Evolutionary conservation across 2,797 vertebrate genomes (phyloP), one percentile per base, ranked within the genome.

Genomic region (Margarornis squamiger): DNA sequence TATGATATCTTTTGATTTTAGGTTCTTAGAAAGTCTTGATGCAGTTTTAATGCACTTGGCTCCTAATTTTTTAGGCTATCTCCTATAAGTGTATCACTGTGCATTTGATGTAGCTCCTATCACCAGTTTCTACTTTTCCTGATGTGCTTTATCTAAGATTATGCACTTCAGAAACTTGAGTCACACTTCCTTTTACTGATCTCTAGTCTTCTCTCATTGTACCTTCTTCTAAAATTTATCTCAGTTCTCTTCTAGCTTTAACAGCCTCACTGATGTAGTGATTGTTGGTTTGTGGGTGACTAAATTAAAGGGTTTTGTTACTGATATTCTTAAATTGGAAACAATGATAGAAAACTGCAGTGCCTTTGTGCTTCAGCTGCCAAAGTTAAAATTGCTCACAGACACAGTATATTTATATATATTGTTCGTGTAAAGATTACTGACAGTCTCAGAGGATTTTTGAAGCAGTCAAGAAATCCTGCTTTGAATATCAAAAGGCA

Each of bases 241-340:
- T 94, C 48, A 65, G 2, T 65, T 80, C 39, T 84, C 59, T 79
- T 78, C 58, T n/a, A 86, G 43, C 16, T 90, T 88, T 92, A 92
- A 70, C 54, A 93, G 8, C 18, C 27, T 83, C 43, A 43, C 27
- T 88, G 88, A 75, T 18, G 19, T 27, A 70, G 61, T 62, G 73
- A 95, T 88, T 92, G 70, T 83, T 90, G 41, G 39, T 92, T 93
- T 86, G 88, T 93, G 88, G 80, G 73, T 90, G 80, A 94, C 23
- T 94, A 92, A 92, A 95, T 82, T 81, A 80, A 73, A 94, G 86
- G 90, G 83, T 49, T 95, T 95, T 92, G 77, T 94, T 93, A 94
- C 80, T 74, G 61, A 67, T 74, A 38, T 77, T 87, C 93, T 89
- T 87, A 95, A 96, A 92, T 55, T 89, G 71, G 93, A 95, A 97